phyloP scores from a whole-genome alignment of 1,140 invertebrate species.

The Calliphora vicina region DNA sequence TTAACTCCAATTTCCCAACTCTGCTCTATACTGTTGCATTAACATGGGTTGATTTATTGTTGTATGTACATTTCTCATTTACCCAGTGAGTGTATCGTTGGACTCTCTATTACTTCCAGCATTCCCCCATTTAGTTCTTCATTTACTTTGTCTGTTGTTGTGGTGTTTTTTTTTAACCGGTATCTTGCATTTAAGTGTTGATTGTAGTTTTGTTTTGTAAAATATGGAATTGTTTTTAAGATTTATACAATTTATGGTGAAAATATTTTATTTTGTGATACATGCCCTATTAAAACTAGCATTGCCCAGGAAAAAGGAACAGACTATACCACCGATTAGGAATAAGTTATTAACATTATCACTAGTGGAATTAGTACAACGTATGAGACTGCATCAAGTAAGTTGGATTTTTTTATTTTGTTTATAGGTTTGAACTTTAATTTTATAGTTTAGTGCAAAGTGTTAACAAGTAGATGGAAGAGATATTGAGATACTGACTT shows the following conservation, averaged over 20 bases:
- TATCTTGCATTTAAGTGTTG: background rate
- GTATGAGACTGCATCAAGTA: conserved; percentile 16
- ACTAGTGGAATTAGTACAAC: conserved; percentile 21
- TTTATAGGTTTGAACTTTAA: no score
- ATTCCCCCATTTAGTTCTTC: background rate
- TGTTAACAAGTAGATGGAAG: no score
- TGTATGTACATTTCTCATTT: no score
- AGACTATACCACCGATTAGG: conserved; percentile 30
- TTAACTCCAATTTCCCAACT: no score
- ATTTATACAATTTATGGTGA: conserved; percentile 28
- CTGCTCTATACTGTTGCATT: no score
- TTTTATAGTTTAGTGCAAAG: no score
- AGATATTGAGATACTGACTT: no score
- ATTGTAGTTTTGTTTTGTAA: background rate
- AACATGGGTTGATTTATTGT: no score
- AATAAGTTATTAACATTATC: conserved; percentile 23
- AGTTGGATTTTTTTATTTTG: background rate
- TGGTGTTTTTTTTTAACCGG: background rate
- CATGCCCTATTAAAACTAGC: background rate
- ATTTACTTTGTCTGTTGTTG: background rate
- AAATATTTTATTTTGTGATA: conserved; percentile 30
- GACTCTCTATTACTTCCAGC: background rate
- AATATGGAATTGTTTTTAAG: conserved; percentile 37
- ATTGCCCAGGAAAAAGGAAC: conserved; percentile 24
- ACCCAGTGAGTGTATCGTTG: background rate